phyloP scores from a whole-genome alignment of 2,888 invertebrate genomes.

The Dolichopus griseipennis region DNA sequence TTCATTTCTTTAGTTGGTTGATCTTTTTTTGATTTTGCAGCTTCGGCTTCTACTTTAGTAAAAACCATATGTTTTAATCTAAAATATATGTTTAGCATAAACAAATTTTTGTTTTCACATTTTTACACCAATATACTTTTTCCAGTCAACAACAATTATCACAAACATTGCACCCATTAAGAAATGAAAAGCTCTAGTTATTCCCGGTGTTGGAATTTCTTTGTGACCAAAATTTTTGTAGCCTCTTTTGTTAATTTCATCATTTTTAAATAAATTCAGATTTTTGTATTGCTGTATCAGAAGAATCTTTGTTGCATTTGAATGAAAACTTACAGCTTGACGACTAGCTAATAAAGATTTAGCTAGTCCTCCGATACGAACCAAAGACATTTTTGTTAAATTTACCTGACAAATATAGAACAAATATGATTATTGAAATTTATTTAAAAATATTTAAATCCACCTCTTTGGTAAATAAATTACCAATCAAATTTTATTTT shows the following conservation, averaged over 20 bases:
- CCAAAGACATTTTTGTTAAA: not conserved
- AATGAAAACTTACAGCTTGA: not conserved
- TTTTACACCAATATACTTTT: slow-evolving; percentile 42
- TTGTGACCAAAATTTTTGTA: slow-evolving; percentile 52
- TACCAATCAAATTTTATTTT: no score
- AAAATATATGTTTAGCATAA: slow-evolving; percentile 23
- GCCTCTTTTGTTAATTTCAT: slow-evolving; percentile 26
- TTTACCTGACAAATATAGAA: not conserved
- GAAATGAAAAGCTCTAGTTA: slow-evolving; percentile 43
- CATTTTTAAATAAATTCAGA: not conserved
- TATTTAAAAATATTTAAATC: no score
- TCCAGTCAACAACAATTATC: slow-evolving; percentile 41
- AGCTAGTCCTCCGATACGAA: not conserved
- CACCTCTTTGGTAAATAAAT: no score
- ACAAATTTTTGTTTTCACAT: not conserved
- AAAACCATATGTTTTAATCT: slow-evolving; percentile 26
- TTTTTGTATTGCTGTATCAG: no score
- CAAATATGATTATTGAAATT: no score
- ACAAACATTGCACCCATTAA: slow-evolving; percentile 40
- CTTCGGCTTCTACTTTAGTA: slow-evolving; percentile 45
- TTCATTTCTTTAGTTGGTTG: not conserved
- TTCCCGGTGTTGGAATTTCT: slow-evolving; percentile 36
- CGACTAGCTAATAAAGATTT: not conserved
- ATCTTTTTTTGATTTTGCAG: slow-evolving; percentile 20
- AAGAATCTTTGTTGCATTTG: not conserved